Conservation (phyloP, 2,113 vertebrate species). For the Rhagologus leucostigma region DNA sequence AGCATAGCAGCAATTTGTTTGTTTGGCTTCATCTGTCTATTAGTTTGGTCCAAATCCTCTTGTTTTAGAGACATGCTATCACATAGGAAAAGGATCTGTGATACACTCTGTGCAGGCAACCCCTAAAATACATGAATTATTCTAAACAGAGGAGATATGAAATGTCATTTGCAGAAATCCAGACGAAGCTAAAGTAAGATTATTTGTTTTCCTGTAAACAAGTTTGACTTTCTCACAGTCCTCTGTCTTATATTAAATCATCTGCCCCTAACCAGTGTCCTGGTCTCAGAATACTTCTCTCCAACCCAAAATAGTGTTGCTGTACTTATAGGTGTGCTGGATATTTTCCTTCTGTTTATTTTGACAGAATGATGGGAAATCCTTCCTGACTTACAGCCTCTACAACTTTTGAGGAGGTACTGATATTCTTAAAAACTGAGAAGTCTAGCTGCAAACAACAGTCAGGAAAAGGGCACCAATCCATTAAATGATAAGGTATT, state of each 20-base stretch:
- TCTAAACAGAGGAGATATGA: neutral
- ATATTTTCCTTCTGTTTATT: neutral
- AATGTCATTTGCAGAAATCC: neutral
- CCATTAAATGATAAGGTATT: slow-evolving; percentile 30
- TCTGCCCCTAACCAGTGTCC: neutral
- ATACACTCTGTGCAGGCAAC: neutral
- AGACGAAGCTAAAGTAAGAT: neutral
- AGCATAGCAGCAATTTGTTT: slow-evolving; percentile 52
- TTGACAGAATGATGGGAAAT: slow-evolving; percentile 8
- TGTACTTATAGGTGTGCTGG: neutral
- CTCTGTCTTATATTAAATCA: neutral
- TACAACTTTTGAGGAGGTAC: neutral
- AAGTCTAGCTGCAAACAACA: neutral
- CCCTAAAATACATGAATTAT: neutral
- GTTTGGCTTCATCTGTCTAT: slow-evolving; percentile 54
- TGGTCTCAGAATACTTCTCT: neutral
- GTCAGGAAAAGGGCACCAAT: neutral
- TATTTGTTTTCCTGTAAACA: neutral
- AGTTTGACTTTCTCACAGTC: neutral
- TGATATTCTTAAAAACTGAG: slow-evolving; percentile 10
- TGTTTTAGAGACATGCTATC: neutral
- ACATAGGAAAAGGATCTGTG: neutral
- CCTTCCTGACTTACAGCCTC: neutral
- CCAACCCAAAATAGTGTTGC: neutral
- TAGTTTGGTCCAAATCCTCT: slow-evolving; percentile 47